phyloP scores from a whole-genome alignment of 2,888 invertebrate genomes.

The Zhuqinia jingwanae region DNA sequence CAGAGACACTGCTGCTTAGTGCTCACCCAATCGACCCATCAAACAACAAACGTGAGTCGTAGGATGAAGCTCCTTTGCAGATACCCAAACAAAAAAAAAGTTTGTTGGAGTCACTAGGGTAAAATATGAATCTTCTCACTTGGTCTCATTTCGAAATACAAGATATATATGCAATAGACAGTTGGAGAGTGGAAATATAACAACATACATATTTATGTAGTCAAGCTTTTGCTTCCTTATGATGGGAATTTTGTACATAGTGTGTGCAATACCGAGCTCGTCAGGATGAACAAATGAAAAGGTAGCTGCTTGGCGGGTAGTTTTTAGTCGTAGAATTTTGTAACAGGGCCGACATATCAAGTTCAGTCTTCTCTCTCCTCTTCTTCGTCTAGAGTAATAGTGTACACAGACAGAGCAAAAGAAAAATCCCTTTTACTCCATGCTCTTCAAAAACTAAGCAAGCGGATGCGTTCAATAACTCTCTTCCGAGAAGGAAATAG shows the following conservation, averaged over 20 bases:
- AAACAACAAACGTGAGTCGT: neutral
- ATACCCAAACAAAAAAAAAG: conserved; percentile 25
- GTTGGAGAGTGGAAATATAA: conserved; percentile 13
- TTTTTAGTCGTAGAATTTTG: neutral
- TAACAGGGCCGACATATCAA: conserved; percentile 21
- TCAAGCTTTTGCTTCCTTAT: conserved; percentile 8
- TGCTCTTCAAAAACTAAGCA: conserved; percentile 48
- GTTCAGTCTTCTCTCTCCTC: neutral
- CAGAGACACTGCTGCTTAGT: neutral
- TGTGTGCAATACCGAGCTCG: conserved; percentile 19
- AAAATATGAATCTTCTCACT: conserved; percentile 53
- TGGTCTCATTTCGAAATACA: conserved; percentile 32
- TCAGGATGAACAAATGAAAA: conserved; percentile 4
- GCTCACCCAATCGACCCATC: conserved; percentile 34
- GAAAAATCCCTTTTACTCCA: neutral
- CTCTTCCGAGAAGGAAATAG: conserved; percentile 73
- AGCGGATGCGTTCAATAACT: conserved; percentile 77
- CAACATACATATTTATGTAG: conserved; percentile 21
- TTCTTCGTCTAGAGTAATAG: too few relatives aligned
- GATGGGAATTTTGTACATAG: conserved; percentile 32
- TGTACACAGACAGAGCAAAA: neutral
- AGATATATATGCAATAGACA: neutral
- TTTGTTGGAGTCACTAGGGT: conserved; percentile 37
- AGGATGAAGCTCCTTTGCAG: neutral
- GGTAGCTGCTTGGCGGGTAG: neutral